Base-by-base conservation (phyloP, 2,888 invertebrate genomes). In the Melipona bicolor region DNA sequence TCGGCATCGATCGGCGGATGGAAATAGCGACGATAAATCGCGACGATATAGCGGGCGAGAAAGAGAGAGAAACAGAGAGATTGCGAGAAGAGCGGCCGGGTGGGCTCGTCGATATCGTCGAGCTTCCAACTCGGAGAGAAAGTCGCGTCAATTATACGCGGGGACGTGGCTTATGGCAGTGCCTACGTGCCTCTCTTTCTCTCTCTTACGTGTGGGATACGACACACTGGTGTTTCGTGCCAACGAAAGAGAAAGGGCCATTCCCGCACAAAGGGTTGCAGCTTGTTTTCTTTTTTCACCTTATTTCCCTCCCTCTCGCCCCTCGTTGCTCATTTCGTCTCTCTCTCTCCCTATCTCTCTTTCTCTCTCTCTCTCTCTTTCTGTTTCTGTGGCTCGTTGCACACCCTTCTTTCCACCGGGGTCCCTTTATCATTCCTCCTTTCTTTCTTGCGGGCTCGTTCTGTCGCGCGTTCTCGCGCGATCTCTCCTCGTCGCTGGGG, bases 141-240 rank as follows among this genome's bases (percentile, higher is more conserved):
- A 91, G 91, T 91, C 87, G 82, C 85, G 89, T 88, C 89, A 87
- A 89, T 90, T 90, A 88, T 85, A 83, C 85, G 43, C 43, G 79
- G 79, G 36, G 75, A 76, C 84, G 79, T 86, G 82, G 85, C 88
- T 89, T 88, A 88, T 87, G 88, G 88, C 86, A 36, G 27, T 24
- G 52, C 9, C 56, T 75, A 71, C 49, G 70, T 71, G 78, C 71
- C 68, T 77, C 71, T 64, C 68, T 68, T 50, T 36, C 70, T 9
- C 36, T 36, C 56, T 36, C 43, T 84, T 88, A 88, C 77, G 78
- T 80, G 79, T 79, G 79, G 84, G 82, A 86, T 86, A 86, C 80
- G 86, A 84, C 86, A 80, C 82, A 80, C 84, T 1, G 49, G 19
- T 27, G 61, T 84, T 43, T 61, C 75, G 72, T 76, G 78, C 77